phyloP scores from a whole-genome alignment of 2,797 vertebrate genomes.

The Carapus acus region DNA sequence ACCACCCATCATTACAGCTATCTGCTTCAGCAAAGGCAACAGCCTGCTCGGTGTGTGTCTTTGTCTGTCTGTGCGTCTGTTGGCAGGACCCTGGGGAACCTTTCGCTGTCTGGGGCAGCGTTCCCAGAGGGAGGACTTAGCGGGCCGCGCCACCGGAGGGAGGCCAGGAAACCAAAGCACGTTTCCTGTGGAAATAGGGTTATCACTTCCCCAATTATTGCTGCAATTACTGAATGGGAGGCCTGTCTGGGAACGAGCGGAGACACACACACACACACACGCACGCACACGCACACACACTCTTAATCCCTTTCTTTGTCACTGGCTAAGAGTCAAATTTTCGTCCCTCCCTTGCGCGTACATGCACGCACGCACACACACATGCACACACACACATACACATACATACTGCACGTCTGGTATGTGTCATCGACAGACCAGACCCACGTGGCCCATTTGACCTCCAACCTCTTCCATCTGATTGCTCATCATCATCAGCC shows the following conservation, averaged over 20 bases:
- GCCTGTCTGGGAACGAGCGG: conserved; percentile 67
- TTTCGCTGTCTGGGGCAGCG: conserved; percentile 59
- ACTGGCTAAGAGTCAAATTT: background rate
- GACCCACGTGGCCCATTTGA: conserved; percentile 59
- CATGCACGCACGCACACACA: background rate
- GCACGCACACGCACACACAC: background rate
- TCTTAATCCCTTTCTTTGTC: background rate
- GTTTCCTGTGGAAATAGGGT: conserved; percentile 78
- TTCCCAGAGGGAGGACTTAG: conserved; percentile 63
- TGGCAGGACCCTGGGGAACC: conserved; percentile 52
- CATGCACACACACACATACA: conserved; percentile 12
- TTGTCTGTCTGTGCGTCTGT: conserved; percentile 56
- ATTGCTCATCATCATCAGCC: conserved; percentile 63
- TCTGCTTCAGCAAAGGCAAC: conserved; percentile 22
- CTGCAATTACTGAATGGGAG: conserved; percentile 65
- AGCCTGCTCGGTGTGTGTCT: conserved; percentile 30
- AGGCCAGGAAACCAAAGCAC: conserved; percentile 64
- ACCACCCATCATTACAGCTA: no score
- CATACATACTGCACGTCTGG: conserved; percentile 47
- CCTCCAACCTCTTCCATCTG: conserved; percentile 49
- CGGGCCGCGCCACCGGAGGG: conserved; percentile 51
- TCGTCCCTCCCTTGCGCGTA: conserved; percentile 4
- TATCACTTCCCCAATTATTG: conserved; percentile 75
- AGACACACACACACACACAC: conserved; percentile 24
- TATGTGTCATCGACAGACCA: conserved; percentile 59